Base-by-base conservation (phyloP, 1,140 invertebrate species). In the Aplysia californica region DNA sequence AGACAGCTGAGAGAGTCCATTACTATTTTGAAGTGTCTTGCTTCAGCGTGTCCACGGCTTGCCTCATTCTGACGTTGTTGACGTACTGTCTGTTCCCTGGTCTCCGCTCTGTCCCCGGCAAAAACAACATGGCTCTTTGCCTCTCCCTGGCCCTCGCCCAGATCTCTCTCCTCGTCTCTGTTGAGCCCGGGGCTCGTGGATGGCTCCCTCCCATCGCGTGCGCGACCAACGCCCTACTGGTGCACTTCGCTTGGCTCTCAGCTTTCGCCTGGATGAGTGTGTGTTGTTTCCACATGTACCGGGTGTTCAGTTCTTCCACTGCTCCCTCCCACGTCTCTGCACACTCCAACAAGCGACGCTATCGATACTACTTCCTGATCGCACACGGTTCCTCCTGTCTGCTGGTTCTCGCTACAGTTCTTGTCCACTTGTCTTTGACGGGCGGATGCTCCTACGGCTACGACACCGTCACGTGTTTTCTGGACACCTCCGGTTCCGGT, bases 251-350 rank as follows among this genome's bases (percentile, higher is more conserved):
- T 89, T 96, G 96, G 90, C 91, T 97, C 85, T 93, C 95, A 35
- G 94, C 96, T 65, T 97, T 97, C 92, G 96, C 96, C 89, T 97
- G 96, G 96, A 94, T 97, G 75, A 96, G 96, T 90, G 95, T 95
- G 50, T 97, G 97, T 95, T 96, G 96, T 39, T 20, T 64, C 1
- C 56, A 76, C 74, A 72, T 76, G 73, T 38, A 50, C 18, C 56
- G 64, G 2, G 96, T 95, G 3, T 90, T 91, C 58, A 72, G 31
- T 6, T 6, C 20, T 59, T 10, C 33, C 59, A 38, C 29, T 10
- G 29, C 33, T 18, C 56, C 21, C 35, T 55, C 18, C 31, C 20
- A 18, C 2, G 29, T 41, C 21, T n/a, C 3, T 23, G 29, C 23
- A 18, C 0, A 4, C 3, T 10, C 23, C 35, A 36, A 21, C 26